Percentiles rank a stretch among this genome's conserved stretches.
Conservation (phyloP, 2,888 invertebrate species). For the Teleogryllus oceanicus region DNA sequence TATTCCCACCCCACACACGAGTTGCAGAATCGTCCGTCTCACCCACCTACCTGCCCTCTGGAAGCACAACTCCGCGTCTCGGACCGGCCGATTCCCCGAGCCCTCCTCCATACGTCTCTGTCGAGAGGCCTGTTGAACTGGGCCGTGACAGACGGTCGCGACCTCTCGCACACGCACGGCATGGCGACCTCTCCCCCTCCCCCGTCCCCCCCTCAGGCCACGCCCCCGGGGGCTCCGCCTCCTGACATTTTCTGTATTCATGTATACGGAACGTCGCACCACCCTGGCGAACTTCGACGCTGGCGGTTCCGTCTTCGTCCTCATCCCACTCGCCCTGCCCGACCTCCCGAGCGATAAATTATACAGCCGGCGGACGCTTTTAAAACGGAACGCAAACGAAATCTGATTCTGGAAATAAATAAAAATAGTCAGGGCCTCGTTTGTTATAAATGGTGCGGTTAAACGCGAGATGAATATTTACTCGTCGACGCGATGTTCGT, state of each 20-base stretch:
- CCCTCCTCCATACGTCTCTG: too few species aligned
- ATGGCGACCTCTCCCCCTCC: neutral
- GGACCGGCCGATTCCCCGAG: too few species aligned
- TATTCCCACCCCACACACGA: too few species aligned
- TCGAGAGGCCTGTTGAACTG: too few species aligned
- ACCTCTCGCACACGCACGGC: neutral
- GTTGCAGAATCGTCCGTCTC: too few species aligned
- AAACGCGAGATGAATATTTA: constrained; percentile 7
- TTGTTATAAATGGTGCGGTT: neutral
- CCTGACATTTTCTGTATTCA: constrained; percentile 9
- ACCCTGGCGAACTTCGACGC: neutral
- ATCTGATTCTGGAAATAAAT: neutral
- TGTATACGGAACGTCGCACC: neutral
- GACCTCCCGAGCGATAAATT: neutral
- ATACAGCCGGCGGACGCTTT: neutral
- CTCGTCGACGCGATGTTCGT: neutral
- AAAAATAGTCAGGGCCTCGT: neutral
- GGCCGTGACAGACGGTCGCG: too few species aligned
- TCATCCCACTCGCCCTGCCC: neutral
- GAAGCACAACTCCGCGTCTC: too few species aligned
- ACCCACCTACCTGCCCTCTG: too few species aligned
- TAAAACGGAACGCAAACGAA: neutral
- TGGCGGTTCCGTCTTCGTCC: neutral
- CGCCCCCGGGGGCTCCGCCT: neutral
- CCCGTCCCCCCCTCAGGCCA: neutral